Evolutionary conservation across 2,113 vertebrate species (phyloP).

Genomic region (Thunnus thynnus): DNA sequence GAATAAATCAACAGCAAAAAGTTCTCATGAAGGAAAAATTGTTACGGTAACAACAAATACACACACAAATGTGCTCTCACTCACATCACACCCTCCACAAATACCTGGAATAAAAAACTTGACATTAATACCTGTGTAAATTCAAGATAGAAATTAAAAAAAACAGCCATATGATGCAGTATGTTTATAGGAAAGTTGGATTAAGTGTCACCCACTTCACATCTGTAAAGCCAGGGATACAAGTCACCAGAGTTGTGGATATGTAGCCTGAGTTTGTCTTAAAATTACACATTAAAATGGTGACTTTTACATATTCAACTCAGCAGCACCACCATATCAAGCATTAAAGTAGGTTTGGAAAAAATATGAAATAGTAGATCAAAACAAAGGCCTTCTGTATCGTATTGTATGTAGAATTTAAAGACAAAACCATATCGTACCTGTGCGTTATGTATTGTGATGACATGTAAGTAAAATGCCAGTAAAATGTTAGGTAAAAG

Average conservation of each 20-base stretch:
- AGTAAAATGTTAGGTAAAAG: slow-evolving; percentile 6
- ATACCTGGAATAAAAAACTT: neutral
- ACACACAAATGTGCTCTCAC: slow-evolving; percentile 44
- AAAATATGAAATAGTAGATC: neutral
- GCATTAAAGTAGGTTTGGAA: neutral
- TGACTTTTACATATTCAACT: slow-evolving; percentile 10
- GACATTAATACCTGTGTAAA: no score
- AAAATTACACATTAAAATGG: slow-evolving; percentile 7
- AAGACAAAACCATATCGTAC: slow-evolving; percentile 5
- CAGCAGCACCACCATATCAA: neutral
- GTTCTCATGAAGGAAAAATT: slow-evolving; percentile 26
- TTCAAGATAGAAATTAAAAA: neutral
- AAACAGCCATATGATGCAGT: slow-evolving; percentile 13
- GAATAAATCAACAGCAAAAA: slow-evolving; percentile 55
- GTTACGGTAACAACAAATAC: slow-evolving; percentile 30
- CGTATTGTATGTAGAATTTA: no score
- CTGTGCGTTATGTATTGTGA: slow-evolving; percentile 5
- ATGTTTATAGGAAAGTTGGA: slow-evolving; percentile 15
- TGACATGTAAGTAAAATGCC: neutral
- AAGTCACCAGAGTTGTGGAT: neutral
- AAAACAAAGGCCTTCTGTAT: neutral
- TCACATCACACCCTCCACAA: slow-evolving; percentile 14
- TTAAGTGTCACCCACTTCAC: neutral
- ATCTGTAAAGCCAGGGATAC: slow-evolving; percentile 19
- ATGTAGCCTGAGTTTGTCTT: neutral